Conservation (phyloP, 2,113 vertebrate genomes). For the Choloepus hoffmanni region DNA sequence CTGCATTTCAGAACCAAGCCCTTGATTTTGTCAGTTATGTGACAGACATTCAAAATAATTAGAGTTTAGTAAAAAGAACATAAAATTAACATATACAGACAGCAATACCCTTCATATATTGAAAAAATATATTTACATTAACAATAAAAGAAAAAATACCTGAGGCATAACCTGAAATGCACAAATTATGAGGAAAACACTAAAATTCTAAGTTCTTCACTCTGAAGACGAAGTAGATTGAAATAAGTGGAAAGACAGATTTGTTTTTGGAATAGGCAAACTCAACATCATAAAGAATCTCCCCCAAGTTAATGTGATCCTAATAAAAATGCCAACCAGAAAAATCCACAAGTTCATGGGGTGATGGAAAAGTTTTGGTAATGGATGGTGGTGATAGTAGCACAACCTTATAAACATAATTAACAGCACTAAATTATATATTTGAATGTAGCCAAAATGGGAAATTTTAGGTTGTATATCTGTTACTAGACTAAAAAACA, state of each 20-base stretch:
- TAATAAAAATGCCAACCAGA: neutral
- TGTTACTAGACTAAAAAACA: no score
- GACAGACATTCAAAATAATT: neutral
- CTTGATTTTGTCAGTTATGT: neutral
- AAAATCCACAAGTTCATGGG: neutral
- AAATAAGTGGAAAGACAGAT: neutral
- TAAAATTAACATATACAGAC: neutral
- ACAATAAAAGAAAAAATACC: neutral
- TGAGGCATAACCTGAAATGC: neutral
- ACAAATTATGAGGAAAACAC: slow-evolving; percentile 21
- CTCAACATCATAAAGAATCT: neutral
- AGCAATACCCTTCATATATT: neutral
- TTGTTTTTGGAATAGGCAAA: neutral
- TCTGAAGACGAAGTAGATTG: neutral
- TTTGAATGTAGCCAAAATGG: no score
- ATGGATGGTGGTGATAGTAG: no score
- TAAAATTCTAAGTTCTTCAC: neutral
- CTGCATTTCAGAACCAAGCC: slow-evolving; percentile 14
- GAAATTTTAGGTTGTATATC: no score
- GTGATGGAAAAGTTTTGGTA: no score
- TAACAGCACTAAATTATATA: no score
- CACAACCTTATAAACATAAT: no score
- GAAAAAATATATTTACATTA: neutral
- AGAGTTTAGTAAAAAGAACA: neutral
- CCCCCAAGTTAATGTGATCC: neutral